Conservation (phyloP, 2,797 vertebrate genomes). For the Enteromius viviparus region DNA sequence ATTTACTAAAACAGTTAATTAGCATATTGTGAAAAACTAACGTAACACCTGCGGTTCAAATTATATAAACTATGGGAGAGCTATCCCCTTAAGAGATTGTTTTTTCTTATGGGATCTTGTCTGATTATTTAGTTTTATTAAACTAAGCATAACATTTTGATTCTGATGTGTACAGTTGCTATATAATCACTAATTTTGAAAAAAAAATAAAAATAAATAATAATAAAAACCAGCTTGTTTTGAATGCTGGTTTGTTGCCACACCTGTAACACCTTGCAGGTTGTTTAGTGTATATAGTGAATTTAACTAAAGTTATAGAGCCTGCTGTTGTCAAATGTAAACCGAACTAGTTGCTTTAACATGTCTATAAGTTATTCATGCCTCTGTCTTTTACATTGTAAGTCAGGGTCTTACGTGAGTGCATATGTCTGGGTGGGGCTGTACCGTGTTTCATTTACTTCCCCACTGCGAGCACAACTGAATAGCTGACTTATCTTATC, state of each 20-base stretch:
- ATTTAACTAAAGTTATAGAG: neutral
- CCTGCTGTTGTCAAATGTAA: neutral
- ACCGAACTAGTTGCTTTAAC: neutral
- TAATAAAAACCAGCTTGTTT: neutral
- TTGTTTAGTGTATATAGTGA: neutral
- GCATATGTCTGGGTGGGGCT: conserved; percentile 35
- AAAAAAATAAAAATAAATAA: neutral
- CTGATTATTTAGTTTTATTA: neutral
- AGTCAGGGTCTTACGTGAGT: neutral
- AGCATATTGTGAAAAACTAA: neutral
- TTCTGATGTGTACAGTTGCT: neutral
- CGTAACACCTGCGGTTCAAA: neutral
- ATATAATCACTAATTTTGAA: neutral
- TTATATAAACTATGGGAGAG: neutral
- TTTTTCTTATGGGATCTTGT: neutral
- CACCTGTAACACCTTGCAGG: conserved; percentile 19
- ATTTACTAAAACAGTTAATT: neutral
- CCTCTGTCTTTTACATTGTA: neutral
- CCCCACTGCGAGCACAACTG: neutral
- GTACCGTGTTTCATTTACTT: conserved; percentile 29
- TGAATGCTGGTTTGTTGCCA: conserved; percentile 12
- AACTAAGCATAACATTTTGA: neutral
- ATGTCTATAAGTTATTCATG: neutral
- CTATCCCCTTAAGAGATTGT: neutral
- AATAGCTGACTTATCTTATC: conserved; percentile 5